Conservation (phyloP, 2,113 vertebrate species). For the Fregetta grallaria region DNA sequence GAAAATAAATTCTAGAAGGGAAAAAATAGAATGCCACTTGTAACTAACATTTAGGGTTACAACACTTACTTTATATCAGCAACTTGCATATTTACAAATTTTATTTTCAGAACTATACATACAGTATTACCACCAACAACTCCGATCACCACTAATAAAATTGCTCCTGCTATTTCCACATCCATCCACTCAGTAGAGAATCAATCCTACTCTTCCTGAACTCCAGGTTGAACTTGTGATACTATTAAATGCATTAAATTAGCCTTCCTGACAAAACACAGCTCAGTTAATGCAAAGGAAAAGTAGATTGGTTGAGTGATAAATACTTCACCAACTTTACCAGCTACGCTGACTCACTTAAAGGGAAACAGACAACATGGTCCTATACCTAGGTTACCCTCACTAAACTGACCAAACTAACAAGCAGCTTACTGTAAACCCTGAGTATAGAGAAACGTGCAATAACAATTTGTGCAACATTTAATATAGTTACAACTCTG, state of each 20-base stretch:
- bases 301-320: not conserved
- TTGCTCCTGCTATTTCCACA: not conserved
- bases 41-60: not conserved
- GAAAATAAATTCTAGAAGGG: not conserved
- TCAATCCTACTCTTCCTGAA: not conserved
- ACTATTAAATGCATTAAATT: not conserved
- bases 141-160: not conserved
- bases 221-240: not conserved
- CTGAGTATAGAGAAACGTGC: not conserved
- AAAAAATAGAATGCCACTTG: not conserved
- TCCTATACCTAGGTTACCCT: not conserved
- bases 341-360: not conserved
- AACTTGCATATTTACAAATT: not conserved
- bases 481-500: not conserved
- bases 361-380: not conserved
- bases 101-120: not conserved
- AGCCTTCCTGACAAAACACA: not conserved
- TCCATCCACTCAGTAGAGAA: not conserved
- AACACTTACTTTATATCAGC: not conserved
- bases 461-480: not conserved
- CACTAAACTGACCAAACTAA: not conserved
- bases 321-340: not conserved
- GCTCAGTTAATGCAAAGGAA: not conserved
- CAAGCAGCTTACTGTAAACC: not conserved
- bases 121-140: not conserved